These are phyloP conservation scores for Thunnus thynnus DNA, from an alignment of 2,113 vertebrate genomes.

Conservation along the genomic window DNA sequence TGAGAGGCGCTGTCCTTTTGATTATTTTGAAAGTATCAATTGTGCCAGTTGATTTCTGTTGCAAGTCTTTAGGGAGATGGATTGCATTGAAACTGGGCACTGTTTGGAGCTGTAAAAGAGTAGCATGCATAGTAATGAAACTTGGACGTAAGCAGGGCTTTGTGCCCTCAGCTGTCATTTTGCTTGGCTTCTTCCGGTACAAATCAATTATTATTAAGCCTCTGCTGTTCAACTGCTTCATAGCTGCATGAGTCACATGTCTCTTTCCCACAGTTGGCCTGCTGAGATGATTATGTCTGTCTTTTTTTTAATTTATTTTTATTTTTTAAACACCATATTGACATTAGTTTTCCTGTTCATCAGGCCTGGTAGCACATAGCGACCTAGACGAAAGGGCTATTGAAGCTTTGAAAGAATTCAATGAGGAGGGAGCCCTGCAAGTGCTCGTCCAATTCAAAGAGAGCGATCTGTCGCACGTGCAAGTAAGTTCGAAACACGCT, in stretches of 20 bases:
- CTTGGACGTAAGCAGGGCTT: background rate
- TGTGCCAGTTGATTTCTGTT: background rate
- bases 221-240: background rate
- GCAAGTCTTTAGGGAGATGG: background rate
- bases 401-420: conserved; percentile 98
- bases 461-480: conserved; percentile 98
- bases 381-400: conserved; percentile 98
- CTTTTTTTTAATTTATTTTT: background rate
- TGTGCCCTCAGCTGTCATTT: background rate
- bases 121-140: background rate
- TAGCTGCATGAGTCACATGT: background rate
- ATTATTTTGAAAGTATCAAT: background rate
- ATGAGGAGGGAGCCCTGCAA: conserved; percentile 97
- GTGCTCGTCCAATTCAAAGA: conserved; percentile 99
- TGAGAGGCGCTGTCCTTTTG: background rate
- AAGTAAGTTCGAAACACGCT: conserved; percentile 85
- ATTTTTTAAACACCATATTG: background rate
- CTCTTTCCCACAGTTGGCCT: background rate
- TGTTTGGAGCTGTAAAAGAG: background rate
- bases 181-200: background rate
- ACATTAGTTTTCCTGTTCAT: conserved; percentile 39
- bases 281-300: background rate
- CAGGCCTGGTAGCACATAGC: conserved; percentile 96
- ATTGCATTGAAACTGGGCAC: background rate
- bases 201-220: conserved; percentile 2